A percentile compares a stretch with the other conserved stretches of the same genome.
These are phyloP conservation scores for Sarcophilus harrisii DNA, from an alignment of 2,797 vertebrate species.

Conservation along the genomic window DNA sequence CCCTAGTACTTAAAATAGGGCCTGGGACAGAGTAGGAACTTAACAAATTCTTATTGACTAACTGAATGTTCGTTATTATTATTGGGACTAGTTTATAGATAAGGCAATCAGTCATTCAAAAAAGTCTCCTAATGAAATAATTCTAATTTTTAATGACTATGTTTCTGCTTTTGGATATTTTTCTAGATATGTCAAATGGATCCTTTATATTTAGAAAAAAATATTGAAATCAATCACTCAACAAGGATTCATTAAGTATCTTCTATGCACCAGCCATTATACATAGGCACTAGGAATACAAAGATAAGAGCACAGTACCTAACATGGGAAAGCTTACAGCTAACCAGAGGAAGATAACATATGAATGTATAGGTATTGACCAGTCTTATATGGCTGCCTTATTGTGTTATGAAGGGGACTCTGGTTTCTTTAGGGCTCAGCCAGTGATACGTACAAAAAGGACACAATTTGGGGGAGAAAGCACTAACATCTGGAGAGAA, in stretches of 20 bases:
- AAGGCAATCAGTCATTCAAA: neutral
- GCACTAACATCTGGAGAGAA: neutral
- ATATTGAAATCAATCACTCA: neutral
- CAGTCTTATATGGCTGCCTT: neutral
- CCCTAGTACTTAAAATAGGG: neutral
- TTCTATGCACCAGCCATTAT: neutral
- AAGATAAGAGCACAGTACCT: neutral
- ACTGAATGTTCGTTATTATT: neutral
- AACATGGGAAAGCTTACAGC: neutral
- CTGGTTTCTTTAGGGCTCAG: neutral
- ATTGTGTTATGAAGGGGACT: neutral
- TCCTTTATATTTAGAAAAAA: neutral
- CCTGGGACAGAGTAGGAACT: neutral
- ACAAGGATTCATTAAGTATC: neutral
- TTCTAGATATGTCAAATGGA: neutral
- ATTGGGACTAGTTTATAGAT: neutral
- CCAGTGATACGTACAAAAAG: neutral
- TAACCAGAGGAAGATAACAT: neutral
- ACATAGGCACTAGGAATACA: neutral
- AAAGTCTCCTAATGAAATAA: neutral
- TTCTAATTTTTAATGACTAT: neutral
- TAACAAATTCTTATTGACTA: neutral
- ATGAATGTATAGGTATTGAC: neutral
- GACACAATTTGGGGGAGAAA: neutral
- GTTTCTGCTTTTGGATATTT: neutral